These are phyloP conservation scores for Drosophila eohydei DNA, from an alignment of 2,888 invertebrate species.

Conservation along the genomic window DNA sequence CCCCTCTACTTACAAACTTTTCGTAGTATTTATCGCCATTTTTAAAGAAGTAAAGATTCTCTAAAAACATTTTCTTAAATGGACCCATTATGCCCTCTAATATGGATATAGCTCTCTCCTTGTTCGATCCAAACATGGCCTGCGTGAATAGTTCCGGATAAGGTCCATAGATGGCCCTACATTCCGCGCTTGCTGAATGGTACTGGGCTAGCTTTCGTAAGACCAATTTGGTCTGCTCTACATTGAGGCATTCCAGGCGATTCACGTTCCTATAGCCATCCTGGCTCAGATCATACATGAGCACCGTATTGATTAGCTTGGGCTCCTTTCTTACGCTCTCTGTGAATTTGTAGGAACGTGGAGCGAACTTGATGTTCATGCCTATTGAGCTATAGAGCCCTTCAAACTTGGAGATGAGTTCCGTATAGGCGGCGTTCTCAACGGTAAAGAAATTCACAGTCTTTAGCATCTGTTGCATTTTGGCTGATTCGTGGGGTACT, in stretches of 20 bases:
- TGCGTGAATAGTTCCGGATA: constrained; percentile 53
- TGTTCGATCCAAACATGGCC: constrained; percentile 40
- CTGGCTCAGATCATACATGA: constrained; percentile 77
- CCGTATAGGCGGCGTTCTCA: constrained; percentile 66
- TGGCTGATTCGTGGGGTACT: constrained; percentile 66
- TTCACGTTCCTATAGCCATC: constrained; percentile 76
- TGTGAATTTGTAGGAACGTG: constrained; percentile 59
- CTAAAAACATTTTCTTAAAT: constrained; percentile 44
- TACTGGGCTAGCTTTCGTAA: constrained; percentile 81
- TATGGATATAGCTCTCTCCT: constrained; percentile 39
- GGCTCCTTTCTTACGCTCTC: constrained; percentile 56
- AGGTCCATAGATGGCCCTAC: constrained; percentile 61
- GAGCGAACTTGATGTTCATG: constrained; percentile 52
- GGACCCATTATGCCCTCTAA: constrained; percentile 51
- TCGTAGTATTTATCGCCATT: constrained; percentile 56
- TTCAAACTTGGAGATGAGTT: constrained; percentile 71
- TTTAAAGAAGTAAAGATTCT: constrained; percentile 49
- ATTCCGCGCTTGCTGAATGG: constrained; percentile 82
- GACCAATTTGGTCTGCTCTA: constrained; percentile 75
- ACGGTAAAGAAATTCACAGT: constrained; percentile 68
- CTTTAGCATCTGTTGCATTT: constrained; percentile 64
- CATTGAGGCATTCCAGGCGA: constrained; percentile 77
- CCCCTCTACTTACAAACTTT: constrained; percentile 64
- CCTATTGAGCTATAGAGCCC: constrained; percentile 62
- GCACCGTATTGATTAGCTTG: constrained; percentile 59